Percentiles rank a stretch among this genome's conserved stretches.
These are phyloP conservation scores for Rugalucina vietnamica DNA, from an alignment of 2,888 invertebrate genomes.

Conservation along the genomic window DNA sequence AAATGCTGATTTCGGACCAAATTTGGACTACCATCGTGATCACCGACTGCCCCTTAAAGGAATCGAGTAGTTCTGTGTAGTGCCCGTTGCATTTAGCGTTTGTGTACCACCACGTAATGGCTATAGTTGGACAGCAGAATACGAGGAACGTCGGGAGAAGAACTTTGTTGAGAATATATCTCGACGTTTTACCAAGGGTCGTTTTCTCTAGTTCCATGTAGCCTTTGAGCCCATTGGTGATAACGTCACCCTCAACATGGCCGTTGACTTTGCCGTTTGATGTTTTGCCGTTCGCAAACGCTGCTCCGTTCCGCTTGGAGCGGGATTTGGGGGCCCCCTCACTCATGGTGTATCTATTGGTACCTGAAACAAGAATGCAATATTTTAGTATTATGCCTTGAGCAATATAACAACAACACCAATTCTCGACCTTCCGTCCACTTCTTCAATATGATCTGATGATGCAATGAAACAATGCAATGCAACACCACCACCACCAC, in stretches of 20 bases:
- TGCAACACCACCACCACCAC: no score
- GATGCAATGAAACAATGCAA: no score
- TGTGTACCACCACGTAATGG: conserved; percentile 78
- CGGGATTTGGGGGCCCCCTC: background rate
- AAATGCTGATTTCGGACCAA: conserved; percentile 76
- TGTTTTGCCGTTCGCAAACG: conserved; percentile 7
- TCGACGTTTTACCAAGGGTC: conserved; percentile 49
- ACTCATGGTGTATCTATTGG: background rate
- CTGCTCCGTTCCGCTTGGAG: conserved; percentile 3
- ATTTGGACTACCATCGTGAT: conserved; percentile 70
- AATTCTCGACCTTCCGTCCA: no score
- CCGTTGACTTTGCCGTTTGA: conserved; percentile 26
- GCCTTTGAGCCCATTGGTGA: conserved; percentile 69
- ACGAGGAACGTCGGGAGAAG: conserved; percentile 77
- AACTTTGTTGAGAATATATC: conserved; percentile 67
- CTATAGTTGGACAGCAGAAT: conserved; percentile 73
- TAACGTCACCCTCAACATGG: conserved; percentile 49
- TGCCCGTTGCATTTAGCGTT: conserved; percentile 75
- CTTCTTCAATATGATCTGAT: no score
- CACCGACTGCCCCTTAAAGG: conserved; percentile 63
- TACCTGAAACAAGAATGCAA: no score
- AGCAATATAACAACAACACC: no score
- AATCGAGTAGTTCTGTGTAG: conserved; percentile 61
- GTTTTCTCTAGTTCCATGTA: conserved; percentile 67
- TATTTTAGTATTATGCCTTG: no score